Base-by-base conservation (phyloP, 2,888 invertebrate genomes). In the Drosophila conformis region DNA sequence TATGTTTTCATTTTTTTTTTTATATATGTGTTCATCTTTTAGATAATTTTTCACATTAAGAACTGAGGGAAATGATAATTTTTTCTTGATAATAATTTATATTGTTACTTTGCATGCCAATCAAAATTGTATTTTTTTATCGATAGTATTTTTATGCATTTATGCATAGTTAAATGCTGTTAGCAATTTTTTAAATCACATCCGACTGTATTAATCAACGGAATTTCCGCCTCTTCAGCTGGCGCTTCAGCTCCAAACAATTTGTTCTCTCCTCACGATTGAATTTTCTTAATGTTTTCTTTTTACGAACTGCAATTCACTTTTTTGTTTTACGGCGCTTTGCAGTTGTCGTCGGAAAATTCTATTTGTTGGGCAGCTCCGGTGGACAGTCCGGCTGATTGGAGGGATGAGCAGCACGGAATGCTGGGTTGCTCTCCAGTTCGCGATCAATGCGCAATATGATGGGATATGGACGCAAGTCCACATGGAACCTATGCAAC, bases 341-440 rank as follows among this genome's bases (percentile, higher is more conserved):
- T 87, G 91, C 91, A 91, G 91, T 92, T 91, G 92, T 85, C 79
- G 90, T 83, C 91, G 91, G 91, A 69, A 91, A 92, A 90, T 91
- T 92, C 91, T 91, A 92, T 92, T 95, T 95, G 96, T 94, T 97
- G 96, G 92, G 96, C 96, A 86, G 96, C 96, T 97, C 97, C 10
- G 97, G 97, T 51, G 99, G 99, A 93, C 98, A 98, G 94, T 99
- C 99, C 5, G 98, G 98, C 94, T 99, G 99, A 89, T 95, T 95
- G 80, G 96, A 96, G 48, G 98, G 98, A 94, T 98, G 97, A 48
- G 98, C 98, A 35, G 96, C 96, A 76, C 97, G 95, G 94, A 99
- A 98, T 6, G 98, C 97, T 21, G 98, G 98, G 92, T 98, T 96
- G 91, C 96, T 95, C 92, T 96, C 96, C 78, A 99, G 94, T 90